These are phyloP conservation scores for Acanthosepion esculentum DNA, from an alignment of 2,888 invertebrate genomes.

Conservation along the genomic window DNA sequence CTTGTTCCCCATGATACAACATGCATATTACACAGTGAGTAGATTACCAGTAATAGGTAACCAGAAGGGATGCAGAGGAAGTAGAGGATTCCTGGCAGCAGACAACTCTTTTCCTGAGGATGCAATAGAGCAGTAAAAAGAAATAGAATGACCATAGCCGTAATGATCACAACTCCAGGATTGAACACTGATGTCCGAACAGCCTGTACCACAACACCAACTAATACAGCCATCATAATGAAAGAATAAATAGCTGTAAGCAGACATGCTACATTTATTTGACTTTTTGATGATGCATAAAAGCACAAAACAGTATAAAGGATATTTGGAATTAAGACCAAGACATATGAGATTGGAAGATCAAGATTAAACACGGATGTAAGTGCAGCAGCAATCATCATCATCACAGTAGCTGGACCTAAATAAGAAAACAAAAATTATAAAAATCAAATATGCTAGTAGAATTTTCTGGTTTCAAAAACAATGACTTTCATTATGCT, in stretches of 20 bases:
- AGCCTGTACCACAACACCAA: slow-evolving; percentile 66
- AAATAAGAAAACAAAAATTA: slow-evolving; percentile 57
- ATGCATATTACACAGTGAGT: slow-evolving; percentile 71
- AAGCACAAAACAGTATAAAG: slow-evolving; percentile 67
- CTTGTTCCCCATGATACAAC: slow-evolving; percentile 73
- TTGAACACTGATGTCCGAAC: slow-evolving; percentile 63
- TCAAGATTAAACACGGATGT: slow-evolving; percentile 63
- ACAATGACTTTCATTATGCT: too few species aligned
- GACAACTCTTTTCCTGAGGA: slow-evolving; percentile 70
- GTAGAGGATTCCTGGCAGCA: slow-evolving; percentile 67
- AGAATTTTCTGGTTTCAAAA: too few species aligned
- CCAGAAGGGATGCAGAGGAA: slow-evolving; percentile 71
- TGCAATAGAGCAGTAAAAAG: slow-evolving; percentile 66
- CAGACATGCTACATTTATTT: slow-evolving; percentile 67
- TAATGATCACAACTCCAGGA: slow-evolving; percentile 70
- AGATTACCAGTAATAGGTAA: slow-evolving; percentile 72
- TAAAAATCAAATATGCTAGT: neutral
- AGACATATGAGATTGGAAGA: slow-evolving; percentile 64
- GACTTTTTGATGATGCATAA: slow-evolving; percentile 60
- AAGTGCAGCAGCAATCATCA: slow-evolving; percentile 73
- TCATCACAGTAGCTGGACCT: slow-evolving; percentile 71
- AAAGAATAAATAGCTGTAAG: slow-evolving; percentile 67
- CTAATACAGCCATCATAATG: slow-evolving; percentile 72
- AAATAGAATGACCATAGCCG: slow-evolving; percentile 64
- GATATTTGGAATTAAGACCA: slow-evolving; percentile 63